Evolutionary conservation across 2,797 vertebrate species (phyloP), one percentile per base, ranked within the genome.

Genomic region (Anabas testudineus): DNA sequence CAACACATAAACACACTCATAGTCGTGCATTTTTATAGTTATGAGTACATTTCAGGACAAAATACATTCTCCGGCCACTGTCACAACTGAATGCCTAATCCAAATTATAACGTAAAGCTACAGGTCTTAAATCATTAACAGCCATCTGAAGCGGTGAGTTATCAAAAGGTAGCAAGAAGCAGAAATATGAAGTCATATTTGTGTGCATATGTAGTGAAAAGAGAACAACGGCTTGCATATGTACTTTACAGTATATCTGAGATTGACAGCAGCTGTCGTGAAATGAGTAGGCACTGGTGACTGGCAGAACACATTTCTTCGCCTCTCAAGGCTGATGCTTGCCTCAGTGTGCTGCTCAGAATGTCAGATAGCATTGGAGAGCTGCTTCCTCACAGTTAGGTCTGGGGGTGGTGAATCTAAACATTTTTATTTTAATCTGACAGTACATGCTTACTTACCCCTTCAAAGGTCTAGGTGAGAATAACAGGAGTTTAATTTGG

Each of bases 211-310:
- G 32, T 21, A 14, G 13, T 64, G 21, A 28, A 55, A 49, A 32
- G 32, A 34, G 28, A 62, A 53, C 12, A 41, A 26, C 16, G 26
- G 37, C 47, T 41, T 42, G 49, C 1, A 1, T 21, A 41, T 19
- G 37, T 37, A 13, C 37, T 45, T 22, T 28, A 36, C 53, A 30
- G 45, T 71, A 34, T 9, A 61, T 51, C 2, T 45, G 42, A 61
- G 59, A 79, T 10, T 70, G 63, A 76, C 58, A 71, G 60, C 19
- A 49, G 49, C 48, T 68, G 66, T 64, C 56, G 62, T 67, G 73
- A 52, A 75, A 78, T 1, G 36, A 72, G 62, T 36, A 43, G 67
- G 71, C 65, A 58, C 10, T 32, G 58, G 26, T 76, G 62, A 76
- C 18, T 48, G 78, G 61, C 58, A 64, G 47, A 58, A 28, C 49